Conservation (phyloP, 2,888 invertebrate species). For the Tubulanus polymorphus region DNA sequence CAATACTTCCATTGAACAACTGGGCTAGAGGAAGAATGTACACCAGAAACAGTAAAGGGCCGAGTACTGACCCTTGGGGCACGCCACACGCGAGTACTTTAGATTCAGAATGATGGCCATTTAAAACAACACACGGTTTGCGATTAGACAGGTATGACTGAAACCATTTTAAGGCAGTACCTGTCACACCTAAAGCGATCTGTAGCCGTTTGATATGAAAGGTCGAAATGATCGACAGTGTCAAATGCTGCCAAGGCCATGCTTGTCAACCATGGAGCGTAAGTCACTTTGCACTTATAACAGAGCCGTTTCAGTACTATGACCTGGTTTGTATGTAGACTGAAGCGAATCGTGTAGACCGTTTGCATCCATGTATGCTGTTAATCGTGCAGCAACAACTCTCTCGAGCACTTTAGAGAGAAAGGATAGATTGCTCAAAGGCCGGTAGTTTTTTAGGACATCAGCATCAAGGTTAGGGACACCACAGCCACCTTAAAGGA, state of each 20-base stretch:
- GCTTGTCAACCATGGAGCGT: background rate
- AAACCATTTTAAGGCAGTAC: conserved; percentile 7
- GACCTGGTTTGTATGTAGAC: background rate
- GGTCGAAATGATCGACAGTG: background rate
- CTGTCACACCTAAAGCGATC: conserved; percentile 5
- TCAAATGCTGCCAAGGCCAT: background rate
- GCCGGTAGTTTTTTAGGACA: conserved; percentile 2
- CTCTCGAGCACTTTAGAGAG: conserved; percentile 4
- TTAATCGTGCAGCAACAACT: background rate
- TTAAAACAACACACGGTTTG: conserved; percentile 3
- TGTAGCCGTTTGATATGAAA: background rate
- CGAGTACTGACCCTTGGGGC: conserved; percentile 11
- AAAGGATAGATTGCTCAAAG: conserved; percentile 3
- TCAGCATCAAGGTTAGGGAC: background rate
- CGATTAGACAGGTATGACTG: conserved; percentile 8
- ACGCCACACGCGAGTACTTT: conserved; percentile 5
- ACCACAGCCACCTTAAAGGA: too few relatives aligned
- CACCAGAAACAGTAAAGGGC: conserved; percentile 11
- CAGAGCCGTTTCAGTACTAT: conserved; percentile 3
- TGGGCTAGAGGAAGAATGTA: conserved; percentile 2
- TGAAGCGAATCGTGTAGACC: background rate
- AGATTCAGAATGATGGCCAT: background rate
- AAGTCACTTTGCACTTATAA: background rate
- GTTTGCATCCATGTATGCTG: background rate
- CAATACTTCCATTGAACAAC: background rate